A percentile compares a stretch with the other conserved stretches of the same genome.
These are phyloP conservation scores for Tortricodes alternella DNA, from an alignment of 2,888 invertebrate genomes.

Conservation along the genomic window DNA sequence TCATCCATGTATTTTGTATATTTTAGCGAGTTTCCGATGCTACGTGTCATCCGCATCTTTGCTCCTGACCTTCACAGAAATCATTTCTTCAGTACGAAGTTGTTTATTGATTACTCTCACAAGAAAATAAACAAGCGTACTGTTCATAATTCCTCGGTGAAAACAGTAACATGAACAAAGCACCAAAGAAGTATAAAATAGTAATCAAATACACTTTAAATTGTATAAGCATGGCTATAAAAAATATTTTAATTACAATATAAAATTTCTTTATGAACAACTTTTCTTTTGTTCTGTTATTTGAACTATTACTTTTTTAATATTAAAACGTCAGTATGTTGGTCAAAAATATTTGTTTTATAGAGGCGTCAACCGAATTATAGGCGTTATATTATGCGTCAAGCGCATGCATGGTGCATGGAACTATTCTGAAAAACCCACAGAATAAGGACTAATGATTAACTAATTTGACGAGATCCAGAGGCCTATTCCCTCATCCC, in stretches of 20 bases:
- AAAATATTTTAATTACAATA: constrained; percentile 2
- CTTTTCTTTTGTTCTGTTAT: too few species aligned
- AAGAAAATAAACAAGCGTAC: constrained; percentile 44
- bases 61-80: constrained; percentile 60
- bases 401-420: too few species aligned
- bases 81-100: neutral
- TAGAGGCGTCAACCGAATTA: too few species aligned
- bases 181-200: constrained; percentile 62
- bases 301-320: too few species aligned
- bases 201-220: constrained; percentile 67
- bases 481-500: too few species aligned
- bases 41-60: constrained; percentile 58
- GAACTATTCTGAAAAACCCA: too few species aligned
- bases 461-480: too few species aligned
- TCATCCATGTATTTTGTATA: constrained; percentile 52
- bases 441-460: too few species aligned
- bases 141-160: constrained; percentile 70
- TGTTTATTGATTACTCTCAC: neutral
- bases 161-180: constrained; percentile 63
- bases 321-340: too few species aligned
- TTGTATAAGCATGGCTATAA: constrained; percentile 61
- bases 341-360: too few species aligned
- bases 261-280: neutral
- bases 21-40: constrained; percentile 40
- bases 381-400: too few species aligned